Base-by-base conservation (phyloP, 2,797 vertebrate genomes). In the Spheniscus humboldti region DNA sequence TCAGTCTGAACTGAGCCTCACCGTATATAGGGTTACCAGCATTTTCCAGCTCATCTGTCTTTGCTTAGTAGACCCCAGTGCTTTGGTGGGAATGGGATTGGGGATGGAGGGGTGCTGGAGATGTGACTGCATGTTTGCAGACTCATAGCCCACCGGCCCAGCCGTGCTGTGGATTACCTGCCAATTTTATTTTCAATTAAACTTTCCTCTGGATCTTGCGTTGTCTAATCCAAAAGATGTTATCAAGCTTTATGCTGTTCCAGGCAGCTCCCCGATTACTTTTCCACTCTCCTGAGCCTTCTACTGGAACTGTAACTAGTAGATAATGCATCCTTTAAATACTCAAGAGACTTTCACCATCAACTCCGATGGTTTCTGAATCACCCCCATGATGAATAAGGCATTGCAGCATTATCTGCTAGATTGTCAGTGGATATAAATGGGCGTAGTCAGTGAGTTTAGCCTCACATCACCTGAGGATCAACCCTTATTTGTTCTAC, bases 111-210 rank as follows among this genome's bases (percentile, higher is more conserved):
- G 18, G 11, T 18, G 55, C 43, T 41, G 56, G 20, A 23, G 78
- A 6, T 10, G 73, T 1, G 9, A 3, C 56, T 19, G 18, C 18
- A 3, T 2, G 4, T 37, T 17, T 33, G 59, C 25, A 13, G 19
- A 0, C 75, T 30, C 7, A 6, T 4, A 22, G 45, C 43, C 13
- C 9, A 10, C 43, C 13, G 7, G 64, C 35, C 28, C 30, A 3
- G 50, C 67, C 0, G 2, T 0, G 0, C 67, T 24, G 5, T 3
- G 37, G 13, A 22, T 10, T 62, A 28, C 64, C 68, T 18, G 53
- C 33, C 43, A 4, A 5, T 6, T 47, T 16, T 37, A 19, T 22
- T 33, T 17, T 28, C 45, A 14, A 1, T 62, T 67, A 39, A 45
- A 43, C 19, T 43, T 4, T 22, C 18, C 23, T 57, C 68, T 77